Conservation (phyloP, 2,797 vertebrate species). For the Sternarchorhynchus goeldii region DNA sequence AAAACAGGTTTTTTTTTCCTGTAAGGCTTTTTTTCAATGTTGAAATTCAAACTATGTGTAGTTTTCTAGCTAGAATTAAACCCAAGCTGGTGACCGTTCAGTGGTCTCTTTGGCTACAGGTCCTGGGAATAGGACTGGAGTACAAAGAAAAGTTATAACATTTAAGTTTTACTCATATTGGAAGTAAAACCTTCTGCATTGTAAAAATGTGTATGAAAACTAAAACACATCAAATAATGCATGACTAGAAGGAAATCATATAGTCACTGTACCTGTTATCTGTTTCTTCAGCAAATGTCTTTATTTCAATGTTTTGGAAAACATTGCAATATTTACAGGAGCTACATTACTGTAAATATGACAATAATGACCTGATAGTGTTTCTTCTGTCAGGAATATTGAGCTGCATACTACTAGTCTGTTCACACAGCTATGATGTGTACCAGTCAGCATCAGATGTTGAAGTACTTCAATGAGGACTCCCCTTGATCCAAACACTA, state of each 20-base stretch:
- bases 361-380: conserved; percentile 32
- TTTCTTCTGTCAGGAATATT: conserved; percentile 40
- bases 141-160: too few species aligned
- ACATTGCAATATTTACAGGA: conserved; percentile 27
- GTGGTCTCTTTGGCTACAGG: background rate
- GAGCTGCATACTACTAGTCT: conserved; percentile 1
- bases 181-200: too few species aligned
- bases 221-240: too few species aligned
- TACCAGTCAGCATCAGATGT: background rate
- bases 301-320: conserved; percentile 13
- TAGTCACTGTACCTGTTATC: too few species aligned
- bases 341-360: conserved; percentile 29
- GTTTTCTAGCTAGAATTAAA: too few species aligned
- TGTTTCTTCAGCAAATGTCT: too few species aligned
- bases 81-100: too few species aligned
- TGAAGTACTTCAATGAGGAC: background rate
- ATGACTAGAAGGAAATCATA: too few species aligned
- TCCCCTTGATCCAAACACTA: conserved; percentile 2
- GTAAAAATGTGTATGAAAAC: too few species aligned
- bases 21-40: too few species aligned
- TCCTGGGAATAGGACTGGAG: background rate
- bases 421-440: conserved; percentile 18
- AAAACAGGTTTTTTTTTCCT: background rate
- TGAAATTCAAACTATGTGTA: too few species aligned
- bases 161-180: too few species aligned